phyloP scores from a whole-genome alignment of 2,797 vertebrate genomes.

The Euphonia xanthogaster region DNA sequence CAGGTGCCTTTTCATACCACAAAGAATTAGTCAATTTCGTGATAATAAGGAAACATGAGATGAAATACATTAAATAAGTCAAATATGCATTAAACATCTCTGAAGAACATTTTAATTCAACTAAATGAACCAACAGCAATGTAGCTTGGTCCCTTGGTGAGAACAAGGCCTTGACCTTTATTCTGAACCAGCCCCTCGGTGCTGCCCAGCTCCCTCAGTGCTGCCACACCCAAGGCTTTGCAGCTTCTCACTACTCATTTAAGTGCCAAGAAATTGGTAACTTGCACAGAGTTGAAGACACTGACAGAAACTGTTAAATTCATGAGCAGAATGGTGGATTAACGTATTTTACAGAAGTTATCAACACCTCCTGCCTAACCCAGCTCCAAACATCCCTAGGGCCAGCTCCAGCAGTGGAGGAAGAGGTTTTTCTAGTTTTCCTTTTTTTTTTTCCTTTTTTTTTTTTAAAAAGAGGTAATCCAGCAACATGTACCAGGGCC shows the following conservation, averaged over 20 bases:
- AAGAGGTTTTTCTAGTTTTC: constrained; percentile 19
- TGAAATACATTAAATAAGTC: constrained; percentile 81
- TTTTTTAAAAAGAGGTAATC: constrained; percentile 66
- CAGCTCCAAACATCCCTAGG: constrained; percentile 55
- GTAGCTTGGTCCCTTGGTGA: constrained; percentile 75
- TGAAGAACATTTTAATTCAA: constrained; percentile 56
- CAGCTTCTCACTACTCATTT: neutral
- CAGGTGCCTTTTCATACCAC: constrained; percentile 39
- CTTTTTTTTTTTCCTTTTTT: neutral
- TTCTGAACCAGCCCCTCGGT: neutral
- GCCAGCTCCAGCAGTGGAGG: constrained; percentile 59
- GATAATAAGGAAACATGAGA: constrained; percentile 78
- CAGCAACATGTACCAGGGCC: constrained; percentile 70
- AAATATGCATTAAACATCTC: constrained; percentile 75
- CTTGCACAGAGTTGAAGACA: constrained; percentile 49
- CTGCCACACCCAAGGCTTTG: neutral
- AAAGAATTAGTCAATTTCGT: constrained; percentile 50
- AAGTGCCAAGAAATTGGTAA: constrained; percentile 41
- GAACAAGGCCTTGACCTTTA: constrained; percentile 55
- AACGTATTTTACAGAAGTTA: constrained; percentile 48
- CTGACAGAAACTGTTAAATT: constrained; percentile 50
- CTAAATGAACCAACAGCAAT: constrained; percentile 66
- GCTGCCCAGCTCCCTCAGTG: neutral
- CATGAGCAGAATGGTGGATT: constrained; percentile 27
- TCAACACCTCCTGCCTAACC: constrained; percentile 21